A percentile compares a stretch with the other conserved stretches of the same genome.
These are phyloP conservation scores for Penaeus indicus DNA, from an alignment of 1,140 invertebrate genomes.

Conservation along the genomic window DNA sequence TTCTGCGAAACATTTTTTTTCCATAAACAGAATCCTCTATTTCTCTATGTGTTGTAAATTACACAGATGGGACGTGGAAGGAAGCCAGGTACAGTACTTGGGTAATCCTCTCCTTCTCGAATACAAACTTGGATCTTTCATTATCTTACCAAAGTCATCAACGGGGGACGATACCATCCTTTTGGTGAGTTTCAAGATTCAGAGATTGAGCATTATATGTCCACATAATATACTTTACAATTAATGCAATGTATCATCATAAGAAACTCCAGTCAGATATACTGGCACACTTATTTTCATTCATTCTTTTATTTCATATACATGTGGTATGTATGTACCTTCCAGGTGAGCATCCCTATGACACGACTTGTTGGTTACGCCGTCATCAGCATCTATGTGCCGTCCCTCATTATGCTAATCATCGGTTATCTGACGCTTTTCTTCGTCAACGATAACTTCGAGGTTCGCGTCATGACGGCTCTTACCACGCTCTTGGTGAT, in stretches of 20 bases:
- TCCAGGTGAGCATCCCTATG: constrained; percentile 28
- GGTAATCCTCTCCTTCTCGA: constrained; percentile 30
- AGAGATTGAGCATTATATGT: no score
- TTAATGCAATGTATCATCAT: no score
- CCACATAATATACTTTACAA: no score
- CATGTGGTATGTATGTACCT: neutral
- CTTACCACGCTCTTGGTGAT: constrained; percentile 46
- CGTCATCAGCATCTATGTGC: constrained; percentile 42
- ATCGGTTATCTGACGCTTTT: constrained; percentile 42
- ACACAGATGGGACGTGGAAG: constrained; percentile 28
- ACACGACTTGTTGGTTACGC: constrained; percentile 24
- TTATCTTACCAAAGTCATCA: neutral
- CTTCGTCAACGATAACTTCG: constrained; percentile 41
- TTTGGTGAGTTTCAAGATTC: neutral
- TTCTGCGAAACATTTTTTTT: no score
- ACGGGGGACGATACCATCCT: neutral
- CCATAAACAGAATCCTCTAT: no score
- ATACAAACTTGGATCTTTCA: constrained; percentile 27
- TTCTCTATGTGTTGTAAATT: no score
- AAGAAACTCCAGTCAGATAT: no score
- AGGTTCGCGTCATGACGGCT: constrained; percentile 43
- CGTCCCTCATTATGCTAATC: constrained; percentile 34
- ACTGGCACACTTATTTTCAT: no score
- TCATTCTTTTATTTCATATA: neutral
- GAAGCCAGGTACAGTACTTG: constrained; percentile 17